Evolutionary conservation across 2,113 vertebrate species (phyloP).

Genomic region (Gila orcuttii): DNA sequence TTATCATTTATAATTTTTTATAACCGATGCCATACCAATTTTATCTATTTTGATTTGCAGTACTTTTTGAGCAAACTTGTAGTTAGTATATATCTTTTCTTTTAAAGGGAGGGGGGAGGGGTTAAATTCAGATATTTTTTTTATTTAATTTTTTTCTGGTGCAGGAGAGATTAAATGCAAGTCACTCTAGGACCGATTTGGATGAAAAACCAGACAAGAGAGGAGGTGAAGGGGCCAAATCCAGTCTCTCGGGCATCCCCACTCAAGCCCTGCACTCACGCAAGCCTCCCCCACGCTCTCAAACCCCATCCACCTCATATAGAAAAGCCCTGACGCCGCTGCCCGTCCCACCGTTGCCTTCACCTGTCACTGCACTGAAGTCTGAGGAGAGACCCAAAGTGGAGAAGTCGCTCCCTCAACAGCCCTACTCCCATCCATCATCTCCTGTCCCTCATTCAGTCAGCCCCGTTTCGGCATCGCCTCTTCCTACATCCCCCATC

Average conservation of each 20-base stretch:
- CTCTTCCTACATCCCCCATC: slow-evolving; percentile 77
- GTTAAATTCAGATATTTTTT: background rate
- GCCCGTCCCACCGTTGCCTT: slow-evolving; percentile 77
- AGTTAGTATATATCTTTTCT: background rate
- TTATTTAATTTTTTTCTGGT: background rate
- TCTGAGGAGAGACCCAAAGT: slow-evolving; percentile 87
- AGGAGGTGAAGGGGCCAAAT: slow-evolving; percentile 78
- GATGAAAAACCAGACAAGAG: slow-evolving; percentile 88
- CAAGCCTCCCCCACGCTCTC: slow-evolving; percentile 78
- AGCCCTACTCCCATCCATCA: slow-evolving; percentile 81
- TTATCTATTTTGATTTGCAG: no score
- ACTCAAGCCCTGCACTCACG: slow-evolving; percentile 79
- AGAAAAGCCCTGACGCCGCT: slow-evolving; percentile 81
- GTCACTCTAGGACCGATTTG: slow-evolving; percentile 83
- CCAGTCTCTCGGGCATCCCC: slow-evolving; percentile 72
- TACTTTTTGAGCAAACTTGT: background rate
- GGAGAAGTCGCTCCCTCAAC: slow-evolving; percentile 80
- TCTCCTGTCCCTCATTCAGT: slow-evolving; percentile 81
- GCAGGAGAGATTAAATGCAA: slow-evolving; percentile 92
- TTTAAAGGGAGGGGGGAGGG: no score
- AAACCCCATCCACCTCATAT: slow-evolving; percentile 79
- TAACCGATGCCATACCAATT: background rate
- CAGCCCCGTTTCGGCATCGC: slow-evolving; percentile 75
- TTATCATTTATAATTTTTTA: background rate
- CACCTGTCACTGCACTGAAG: slow-evolving; percentile 84